These are phyloP conservation scores for Probaryconus sp. DNA, from an alignment of 1,140 invertebrate species.

Conservation along the genomic window DNA sequence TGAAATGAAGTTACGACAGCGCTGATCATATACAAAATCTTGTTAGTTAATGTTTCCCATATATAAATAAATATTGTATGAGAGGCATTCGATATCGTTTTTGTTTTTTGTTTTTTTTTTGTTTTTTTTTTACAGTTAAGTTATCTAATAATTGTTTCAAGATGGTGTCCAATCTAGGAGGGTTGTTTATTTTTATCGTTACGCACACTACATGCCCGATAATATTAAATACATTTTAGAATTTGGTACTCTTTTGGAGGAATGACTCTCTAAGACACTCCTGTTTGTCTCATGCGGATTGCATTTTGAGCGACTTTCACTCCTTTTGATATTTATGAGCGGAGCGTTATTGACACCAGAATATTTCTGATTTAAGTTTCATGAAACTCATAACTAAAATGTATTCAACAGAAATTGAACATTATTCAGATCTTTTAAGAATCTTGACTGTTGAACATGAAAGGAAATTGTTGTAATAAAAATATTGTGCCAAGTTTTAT, in stretches of 20 bases:
- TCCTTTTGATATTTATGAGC: slow-evolving; percentile 33
- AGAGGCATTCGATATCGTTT: slow-evolving; percentile 34
- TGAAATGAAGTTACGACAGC: too few relatives aligned
- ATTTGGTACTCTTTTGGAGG: slow-evolving; percentile 74
- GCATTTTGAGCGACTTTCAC: slow-evolving; percentile 36
- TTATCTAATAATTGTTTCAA: slow-evolving; percentile 70
- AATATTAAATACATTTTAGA: slow-evolving; percentile 77
- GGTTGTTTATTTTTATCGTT: slow-evolving; percentile 63
- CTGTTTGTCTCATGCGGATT: slow-evolving; percentile 38
- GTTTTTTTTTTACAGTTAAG: slow-evolving; percentile 57
- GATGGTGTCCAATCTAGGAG: slow-evolving; percentile 69
- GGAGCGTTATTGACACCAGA: slow-evolving; percentile 12
- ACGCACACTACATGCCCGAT: slow-evolving; percentile 72
- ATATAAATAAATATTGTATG: slow-evolving; percentile 29
- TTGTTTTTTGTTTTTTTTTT: too few relatives aligned
- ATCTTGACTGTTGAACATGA: too few relatives aligned
- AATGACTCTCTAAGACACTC: slow-evolving; percentile 52
- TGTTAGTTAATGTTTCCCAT: slow-evolving; percentile 12
- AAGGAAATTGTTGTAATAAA: too few relatives aligned
- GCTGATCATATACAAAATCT: slow-evolving; percentile 34
- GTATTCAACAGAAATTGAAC: too few relatives aligned
- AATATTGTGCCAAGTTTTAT: too few relatives aligned
- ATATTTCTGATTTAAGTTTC: too few relatives aligned
- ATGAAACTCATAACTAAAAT: too few relatives aligned
- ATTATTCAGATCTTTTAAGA: too few relatives aligned